Percentiles rank a stretch among this genome's conserved stretches.
phyloP scores from a whole-genome alignment of 2,797 vertebrate species.

The Furcifer pardalis region DNA sequence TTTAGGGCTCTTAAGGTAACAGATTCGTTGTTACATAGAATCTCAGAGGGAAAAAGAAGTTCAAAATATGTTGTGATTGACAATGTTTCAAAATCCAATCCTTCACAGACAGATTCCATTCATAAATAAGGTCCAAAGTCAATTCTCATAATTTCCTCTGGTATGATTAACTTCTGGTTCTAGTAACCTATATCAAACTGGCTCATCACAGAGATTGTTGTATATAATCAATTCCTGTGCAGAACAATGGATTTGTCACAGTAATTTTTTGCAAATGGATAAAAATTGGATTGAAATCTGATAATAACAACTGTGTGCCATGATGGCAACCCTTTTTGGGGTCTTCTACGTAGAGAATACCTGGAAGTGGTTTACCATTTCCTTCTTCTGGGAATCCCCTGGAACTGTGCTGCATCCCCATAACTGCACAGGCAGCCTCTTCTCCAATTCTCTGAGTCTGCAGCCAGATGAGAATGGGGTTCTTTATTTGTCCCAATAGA shows the following conservation, averaged over 20 bases:
- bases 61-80: neutral
- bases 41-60: neutral
- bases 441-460: no score
- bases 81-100: neutral
- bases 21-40: neutral
- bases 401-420: no score
- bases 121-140: neutral
- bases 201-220: neutral
- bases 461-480: no score
- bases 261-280: neutral
- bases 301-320: no score
- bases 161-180: neutral
- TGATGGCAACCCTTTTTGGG: no score
- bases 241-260: neutral
- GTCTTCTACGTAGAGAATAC: no score
- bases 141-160: neutral
- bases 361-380: no score
- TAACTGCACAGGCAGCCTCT: no score
- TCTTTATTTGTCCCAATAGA: no score
- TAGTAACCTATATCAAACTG: neutral
- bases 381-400: no score
- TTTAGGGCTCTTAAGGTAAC: neutral
- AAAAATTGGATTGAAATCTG: neutral
- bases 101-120: neutral
- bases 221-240: neutral